Evolutionary conservation across 2,888 invertebrate genomes (phyloP).

Genomic region (Caenorhabditis auriculariae): DNA sequence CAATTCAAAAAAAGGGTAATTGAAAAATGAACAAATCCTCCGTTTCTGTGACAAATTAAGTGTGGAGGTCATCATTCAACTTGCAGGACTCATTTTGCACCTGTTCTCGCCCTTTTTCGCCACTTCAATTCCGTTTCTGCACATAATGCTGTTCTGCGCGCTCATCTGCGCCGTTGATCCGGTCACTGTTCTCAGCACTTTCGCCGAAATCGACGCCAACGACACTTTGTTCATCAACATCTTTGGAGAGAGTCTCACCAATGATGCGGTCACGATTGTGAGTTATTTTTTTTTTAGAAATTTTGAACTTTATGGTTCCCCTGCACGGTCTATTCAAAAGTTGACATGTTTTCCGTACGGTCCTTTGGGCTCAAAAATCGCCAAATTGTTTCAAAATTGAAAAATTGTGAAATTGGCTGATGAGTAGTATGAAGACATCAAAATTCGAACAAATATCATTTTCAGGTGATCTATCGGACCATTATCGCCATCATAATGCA

Average conservation of each 20-base stretch:
- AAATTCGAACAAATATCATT: too few relatives aligned
- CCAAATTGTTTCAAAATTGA: too few relatives aligned
- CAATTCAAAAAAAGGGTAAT: too few relatives aligned
- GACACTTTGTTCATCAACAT: constrained; percentile 26
- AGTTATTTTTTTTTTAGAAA: not conserved
- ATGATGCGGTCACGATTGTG: constrained; percentile 82
- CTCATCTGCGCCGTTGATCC: constrained; percentile 60
- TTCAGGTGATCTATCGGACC: constrained; percentile 41
- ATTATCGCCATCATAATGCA: constrained; percentile 36
- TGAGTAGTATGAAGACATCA: too few relatives aligned
- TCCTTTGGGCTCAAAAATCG: too few relatives aligned
- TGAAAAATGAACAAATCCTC: too few relatives aligned
- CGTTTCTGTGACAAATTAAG: too few relatives aligned
- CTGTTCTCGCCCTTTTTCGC: constrained; percentile 13
- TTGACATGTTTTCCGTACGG: too few relatives aligned
- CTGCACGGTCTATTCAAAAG: too few relatives aligned
- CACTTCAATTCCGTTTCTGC: constrained; percentile 16
- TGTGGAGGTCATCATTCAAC: not conserved
- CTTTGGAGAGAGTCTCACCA: constrained; percentile 40
- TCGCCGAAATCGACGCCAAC: constrained; percentile 74
- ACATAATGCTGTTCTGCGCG: constrained; percentile 39
- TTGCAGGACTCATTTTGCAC: constrained; percentile 17
- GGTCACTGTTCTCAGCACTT: constrained; percentile 53
- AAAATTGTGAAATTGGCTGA: too few relatives aligned
- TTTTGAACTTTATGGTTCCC: not conserved